Percentiles rank a stretch among this genome's conserved stretches.
phyloP scores from a whole-genome alignment of 1,140 invertebrate species.

The Trichogramma pretiosum region DNA sequence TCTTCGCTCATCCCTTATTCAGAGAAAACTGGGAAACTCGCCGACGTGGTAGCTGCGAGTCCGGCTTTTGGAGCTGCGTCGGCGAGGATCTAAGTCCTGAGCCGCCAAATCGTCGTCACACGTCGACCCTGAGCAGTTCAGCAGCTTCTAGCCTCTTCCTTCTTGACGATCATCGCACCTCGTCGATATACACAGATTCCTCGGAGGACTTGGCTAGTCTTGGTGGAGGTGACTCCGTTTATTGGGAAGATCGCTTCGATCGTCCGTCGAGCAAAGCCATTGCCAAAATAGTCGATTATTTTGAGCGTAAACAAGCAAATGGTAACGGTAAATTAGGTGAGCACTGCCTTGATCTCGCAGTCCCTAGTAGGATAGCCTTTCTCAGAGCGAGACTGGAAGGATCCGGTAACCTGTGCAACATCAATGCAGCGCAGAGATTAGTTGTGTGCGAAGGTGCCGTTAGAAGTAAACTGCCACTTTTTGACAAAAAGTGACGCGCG shows the following conservation, averaged over 20 bases:
- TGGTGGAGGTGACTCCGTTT: constrained; percentile 60
- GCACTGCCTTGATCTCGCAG: constrained; percentile 25
- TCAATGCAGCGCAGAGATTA: constrained; percentile 51
- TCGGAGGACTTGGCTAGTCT: constrained; percentile 76
- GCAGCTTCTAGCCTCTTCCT: constrained; percentile 54
- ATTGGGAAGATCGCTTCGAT: constrained; percentile 57
- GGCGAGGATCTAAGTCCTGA: constrained; percentile 58
- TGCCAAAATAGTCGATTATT: constrained; percentile 79
- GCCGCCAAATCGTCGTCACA: constrained; percentile 37
- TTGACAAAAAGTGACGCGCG: constrained; percentile 60
- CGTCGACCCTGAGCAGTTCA: constrained; percentile 49
- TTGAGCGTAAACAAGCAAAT: constrained; percentile 61
- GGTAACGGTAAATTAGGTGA: constrained; percentile 28
- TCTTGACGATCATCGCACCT: constrained; percentile 59
- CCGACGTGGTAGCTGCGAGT: constrained; percentile 76
- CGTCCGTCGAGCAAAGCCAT: constrained; percentile 57
- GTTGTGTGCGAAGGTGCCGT: constrained; percentile 75
- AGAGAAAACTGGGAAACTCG: constrained; percentile 45
- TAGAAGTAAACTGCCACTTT: constrained; percentile 72
- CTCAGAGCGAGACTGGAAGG: constrained; percentile 36
- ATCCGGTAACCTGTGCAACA: constrained; percentile 33
- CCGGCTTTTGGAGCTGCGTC: constrained; percentile 78
- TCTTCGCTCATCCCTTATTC: constrained; percentile 48
- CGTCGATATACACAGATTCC: constrained; percentile 77
- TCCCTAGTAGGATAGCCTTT: constrained; percentile 34